These are phyloP conservation scores for Ennomos fuscantarius DNA, from an alignment of 2,888 invertebrate species.

Conservation along the genomic window DNA sequence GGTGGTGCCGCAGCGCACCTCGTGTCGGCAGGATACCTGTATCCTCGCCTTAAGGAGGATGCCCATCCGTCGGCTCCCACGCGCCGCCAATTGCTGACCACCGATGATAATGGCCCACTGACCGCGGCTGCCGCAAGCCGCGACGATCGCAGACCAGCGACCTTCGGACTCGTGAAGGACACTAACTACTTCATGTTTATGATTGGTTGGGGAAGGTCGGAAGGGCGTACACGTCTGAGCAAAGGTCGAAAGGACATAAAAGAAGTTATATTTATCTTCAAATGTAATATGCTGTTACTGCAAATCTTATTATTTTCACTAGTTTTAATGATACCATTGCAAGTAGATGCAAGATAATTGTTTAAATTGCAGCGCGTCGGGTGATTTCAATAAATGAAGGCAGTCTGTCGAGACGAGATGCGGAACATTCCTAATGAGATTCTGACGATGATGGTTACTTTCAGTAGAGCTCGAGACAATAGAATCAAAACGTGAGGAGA, in stretches of 20 bases:
- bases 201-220: conserved; percentile 14
- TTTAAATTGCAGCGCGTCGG: background rate
- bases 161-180: conserved; percentile 34
- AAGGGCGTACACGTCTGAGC: background rate
- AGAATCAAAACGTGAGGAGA: background rate
- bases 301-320: background rate
- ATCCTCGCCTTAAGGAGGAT: conserved; percentile 75
- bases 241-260: background rate
- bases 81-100: conserved; percentile 38
- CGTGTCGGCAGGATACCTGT: conserved; percentile 66
- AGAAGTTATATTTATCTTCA: background rate
- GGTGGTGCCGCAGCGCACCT: conserved; percentile 10
- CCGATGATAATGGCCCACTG: conserved; percentile 38
- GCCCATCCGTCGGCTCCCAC: conserved; percentile 67
- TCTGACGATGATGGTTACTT: conserved; percentile 26
- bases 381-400: conserved; percentile 2
- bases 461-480: background rate
- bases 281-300: background rate
- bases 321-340: background rate
- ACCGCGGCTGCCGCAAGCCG: conserved; percentile 24
- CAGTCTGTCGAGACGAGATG: background rate
- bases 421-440: conserved; percentile 2
- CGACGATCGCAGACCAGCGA: conserved; percentile 12
- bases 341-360: background rate
- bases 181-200: conserved; percentile 19